Conservation (phyloP, 2,888 invertebrate species). For the Phyllotreta cruciferae region DNA sequence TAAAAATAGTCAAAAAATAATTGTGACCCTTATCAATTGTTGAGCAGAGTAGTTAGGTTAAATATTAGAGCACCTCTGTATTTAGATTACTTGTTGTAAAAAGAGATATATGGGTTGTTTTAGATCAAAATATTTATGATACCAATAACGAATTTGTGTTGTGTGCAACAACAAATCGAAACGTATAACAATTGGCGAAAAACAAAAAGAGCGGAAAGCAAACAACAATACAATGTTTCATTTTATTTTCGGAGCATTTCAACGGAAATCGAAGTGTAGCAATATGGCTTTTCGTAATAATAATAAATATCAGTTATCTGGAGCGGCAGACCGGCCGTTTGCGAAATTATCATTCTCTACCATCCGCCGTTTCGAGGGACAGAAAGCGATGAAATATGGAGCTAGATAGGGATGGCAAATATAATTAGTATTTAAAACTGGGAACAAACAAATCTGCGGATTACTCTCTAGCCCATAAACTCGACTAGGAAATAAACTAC, state of each 20-base stretch:
- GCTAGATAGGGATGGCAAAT: constrained; percentile 39
- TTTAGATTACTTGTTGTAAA: no score
- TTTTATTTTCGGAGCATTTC: constrained; percentile 43
- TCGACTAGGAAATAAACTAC: constrained; percentile 27
- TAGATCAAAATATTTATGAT: no score
- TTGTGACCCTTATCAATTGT: no score
- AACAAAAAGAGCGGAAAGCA: constrained; percentile 14
- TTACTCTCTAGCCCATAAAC: constrained; percentile 32
- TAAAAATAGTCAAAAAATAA: no score
- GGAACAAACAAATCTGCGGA: constrained; percentile 41
- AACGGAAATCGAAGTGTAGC: constrained; percentile 52
- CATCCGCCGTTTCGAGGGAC: constrained; percentile 42
- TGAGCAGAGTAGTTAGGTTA: no score
- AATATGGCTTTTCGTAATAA: constrained; percentile 55
- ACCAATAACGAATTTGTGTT: no score
- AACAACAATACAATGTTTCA: constrained; percentile 42
- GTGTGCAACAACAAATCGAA: no score
- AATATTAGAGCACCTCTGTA: no score
- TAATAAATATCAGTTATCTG: constrained; percentile 55
- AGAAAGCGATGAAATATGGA: constrained; percentile 37
- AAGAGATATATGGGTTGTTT: no score
- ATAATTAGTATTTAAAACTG: constrained; percentile 49
- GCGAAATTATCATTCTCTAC: constrained; percentile 51
- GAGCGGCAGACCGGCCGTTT: constrained; percentile 50
- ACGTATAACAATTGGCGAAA: no score